Evolutionary conservation across 2,113 vertebrate genomes (phyloP).

Genomic region (Zingel zingel): DNA sequence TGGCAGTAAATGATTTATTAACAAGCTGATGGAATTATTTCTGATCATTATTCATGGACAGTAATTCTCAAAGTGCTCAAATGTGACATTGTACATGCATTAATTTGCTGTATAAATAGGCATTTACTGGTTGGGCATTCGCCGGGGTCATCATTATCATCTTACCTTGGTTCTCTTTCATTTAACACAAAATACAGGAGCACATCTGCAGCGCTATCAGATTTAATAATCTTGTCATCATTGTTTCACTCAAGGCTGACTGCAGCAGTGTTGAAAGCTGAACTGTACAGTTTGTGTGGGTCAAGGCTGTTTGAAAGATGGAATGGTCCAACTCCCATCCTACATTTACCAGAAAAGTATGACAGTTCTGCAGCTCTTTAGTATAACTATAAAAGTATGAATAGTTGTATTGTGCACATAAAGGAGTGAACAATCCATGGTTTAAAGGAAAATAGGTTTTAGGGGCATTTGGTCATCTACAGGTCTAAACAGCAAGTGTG

Average conservation of each 20-base stretch:
- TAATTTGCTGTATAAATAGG: slow-evolving; percentile 70
- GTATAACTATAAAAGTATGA: not conserved
- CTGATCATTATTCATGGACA: slow-evolving; percentile 73
- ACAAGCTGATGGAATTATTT: slow-evolving; percentile 76
- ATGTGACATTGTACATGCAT: slow-evolving; percentile 70
- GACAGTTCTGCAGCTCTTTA: slow-evolving; percentile 11
- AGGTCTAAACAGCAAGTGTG: not conserved
- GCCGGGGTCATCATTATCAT: slow-evolving; percentile 57
- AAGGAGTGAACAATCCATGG: not conserved
- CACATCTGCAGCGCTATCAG: slow-evolving; percentile 47
- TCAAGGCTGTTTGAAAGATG: not conserved
- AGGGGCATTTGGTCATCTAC: not conserved
- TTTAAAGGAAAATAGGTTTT: not conserved
- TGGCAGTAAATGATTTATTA: slow-evolving; percentile 77
- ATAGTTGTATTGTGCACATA: not conserved
- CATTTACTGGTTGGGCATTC: slow-evolving; percentile 54
- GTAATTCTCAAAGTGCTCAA: slow-evolving; percentile 65
- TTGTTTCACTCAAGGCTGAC: slow-evolving; percentile 40
- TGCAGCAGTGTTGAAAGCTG: slow-evolving; percentile 5
- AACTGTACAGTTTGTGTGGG: not conserved
- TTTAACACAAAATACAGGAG: slow-evolving; percentile 42
- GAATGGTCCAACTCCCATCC: not conserved
- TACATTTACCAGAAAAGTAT: not conserved
- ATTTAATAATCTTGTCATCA: slow-evolving; percentile 60
- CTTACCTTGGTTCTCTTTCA: slow-evolving; percentile 55